Base-by-base conservation (phyloP, 2,888 invertebrate genomes). In the Gymnosoma rotundatum region DNA sequence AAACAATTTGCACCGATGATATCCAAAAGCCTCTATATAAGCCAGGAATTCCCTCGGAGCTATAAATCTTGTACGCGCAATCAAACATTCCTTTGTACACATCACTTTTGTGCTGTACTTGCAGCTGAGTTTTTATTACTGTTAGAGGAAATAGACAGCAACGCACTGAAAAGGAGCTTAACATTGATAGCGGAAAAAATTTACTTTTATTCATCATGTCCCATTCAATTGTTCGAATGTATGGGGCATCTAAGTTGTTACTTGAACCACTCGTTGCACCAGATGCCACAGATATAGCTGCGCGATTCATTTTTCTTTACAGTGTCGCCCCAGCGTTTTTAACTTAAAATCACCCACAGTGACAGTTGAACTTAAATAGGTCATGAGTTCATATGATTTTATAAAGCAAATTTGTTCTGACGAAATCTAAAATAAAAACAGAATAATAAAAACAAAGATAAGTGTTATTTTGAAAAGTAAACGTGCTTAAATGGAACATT, bases 191-290 rank as follows among this genome's bases (percentile, higher is more conserved):
- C 0, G 98, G 98, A 90, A 97, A 97, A 91, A 98, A 99, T 91
- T 98, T 98, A 63, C 94, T 94, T 90, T 98, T 98, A 92, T 99
- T 97, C 98, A 99, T 97, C 99, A 99, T 99, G 87, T 98, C 95
- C 97, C 98, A 97, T 93, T 99, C 99, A 85, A 99, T 98, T 8
- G 96, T 98, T 36, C 95, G 95, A 84, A 97, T 96, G 74, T 95
- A 94, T 87, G 89, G 86, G 25, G 89, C 87, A 56, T 90, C 90
- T 79, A 88, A 87, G 16, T 83, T 86, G 38, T 75, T 86, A 38
- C 75, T 83, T 0, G 87, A 81, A n/a, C 87, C 87, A 66, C 84
- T 79, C 36, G 86, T 85, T 25, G 87, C 84, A 45, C 86, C 86
- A 12, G 87, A 81, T 38, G 88, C 81, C 61, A 88, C 88, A 66